A percentile compares a stretch with the other conserved stretches of the same genome.
Conservation (phyloP, 2,888 invertebrate species). For the Sphaeridia pumilis region DNA sequence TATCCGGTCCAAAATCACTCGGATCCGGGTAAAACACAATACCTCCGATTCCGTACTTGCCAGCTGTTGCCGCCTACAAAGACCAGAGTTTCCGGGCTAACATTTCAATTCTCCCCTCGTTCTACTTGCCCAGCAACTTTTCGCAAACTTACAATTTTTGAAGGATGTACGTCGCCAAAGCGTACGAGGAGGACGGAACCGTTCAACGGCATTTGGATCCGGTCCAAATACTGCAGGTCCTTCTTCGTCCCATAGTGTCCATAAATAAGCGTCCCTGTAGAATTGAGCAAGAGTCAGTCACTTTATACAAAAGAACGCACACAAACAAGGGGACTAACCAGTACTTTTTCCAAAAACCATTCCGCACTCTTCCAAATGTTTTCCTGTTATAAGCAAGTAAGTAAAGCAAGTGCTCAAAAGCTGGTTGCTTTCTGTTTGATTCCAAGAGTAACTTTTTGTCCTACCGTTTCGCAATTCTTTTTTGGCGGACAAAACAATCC, state of each 20-base stretch:
- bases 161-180: conserved; percentile 34
- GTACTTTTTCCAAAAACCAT: no score
- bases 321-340: no score
- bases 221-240: conserved; percentile 31
- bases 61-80: conserved; percentile 26
- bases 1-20: conserved; percentile 29
- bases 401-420: no score
- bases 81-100: not conserved
- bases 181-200: conserved; percentile 34
- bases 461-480: no score
- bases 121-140: no score
- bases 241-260: conserved; percentile 32
- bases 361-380: no score
- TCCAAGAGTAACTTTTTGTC: no score
- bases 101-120: not conserved
- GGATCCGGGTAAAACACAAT: conserved; percentile 35
- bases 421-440: no score
- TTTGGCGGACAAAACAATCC: no score
- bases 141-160: conserved; percentile 33
- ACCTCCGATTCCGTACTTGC: conserved; percentile 30
- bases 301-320: no score
- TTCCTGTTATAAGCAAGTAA: no score
- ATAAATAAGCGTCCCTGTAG: conserved; percentile 36
- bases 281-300: no score
- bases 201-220: conserved; percentile 23